Evolutionary conservation across 2,113 vertebrate genomes (phyloP).

Genomic region (Pseudois nayaur): DNA sequence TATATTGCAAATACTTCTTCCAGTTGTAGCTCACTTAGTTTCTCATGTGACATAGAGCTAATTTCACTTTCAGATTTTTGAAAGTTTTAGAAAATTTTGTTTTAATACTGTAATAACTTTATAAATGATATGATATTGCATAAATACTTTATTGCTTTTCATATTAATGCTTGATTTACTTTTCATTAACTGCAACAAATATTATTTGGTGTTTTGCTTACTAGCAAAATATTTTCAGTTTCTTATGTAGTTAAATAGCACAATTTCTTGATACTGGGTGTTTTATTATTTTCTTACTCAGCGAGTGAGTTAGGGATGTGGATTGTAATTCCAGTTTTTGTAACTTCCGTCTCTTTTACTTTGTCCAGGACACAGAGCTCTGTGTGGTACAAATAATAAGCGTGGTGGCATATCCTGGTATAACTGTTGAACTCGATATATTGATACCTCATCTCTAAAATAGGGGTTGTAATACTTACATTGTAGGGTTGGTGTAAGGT

Average conservation of each 20-base stretch:
- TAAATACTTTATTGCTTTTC: slow-evolving; percentile 11
- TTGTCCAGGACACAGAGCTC: background rate
- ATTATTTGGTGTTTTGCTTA: background rate
- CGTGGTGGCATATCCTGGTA: background rate
- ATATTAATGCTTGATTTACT: background rate
- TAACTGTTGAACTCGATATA: background rate
- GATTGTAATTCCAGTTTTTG: background rate
- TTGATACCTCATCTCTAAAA: background rate
- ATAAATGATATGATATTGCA: background rate
- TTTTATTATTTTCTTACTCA: background rate
- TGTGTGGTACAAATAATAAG: background rate
- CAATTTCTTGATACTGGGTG: background rate
- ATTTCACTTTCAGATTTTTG: slow-evolving; percentile 16
- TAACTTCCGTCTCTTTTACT: background rate
- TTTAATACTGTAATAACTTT: background rate
- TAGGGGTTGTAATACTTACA: background rate
- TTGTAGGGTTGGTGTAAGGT: background rate
- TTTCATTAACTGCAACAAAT: slow-evolving; percentile 20
- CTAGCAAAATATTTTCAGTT: slow-evolving; percentile 1
- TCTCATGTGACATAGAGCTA: background rate
- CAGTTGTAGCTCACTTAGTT: background rate
- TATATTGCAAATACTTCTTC: background rate
- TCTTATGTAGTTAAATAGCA: background rate
- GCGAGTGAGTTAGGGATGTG: background rate
- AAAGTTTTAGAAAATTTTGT: slow-evolving; percentile 7